These are phyloP conservation scores for Sylvilagus floridanus DNA, from an alignment of 2,797 vertebrate genomes.

Conservation along the genomic window DNA sequence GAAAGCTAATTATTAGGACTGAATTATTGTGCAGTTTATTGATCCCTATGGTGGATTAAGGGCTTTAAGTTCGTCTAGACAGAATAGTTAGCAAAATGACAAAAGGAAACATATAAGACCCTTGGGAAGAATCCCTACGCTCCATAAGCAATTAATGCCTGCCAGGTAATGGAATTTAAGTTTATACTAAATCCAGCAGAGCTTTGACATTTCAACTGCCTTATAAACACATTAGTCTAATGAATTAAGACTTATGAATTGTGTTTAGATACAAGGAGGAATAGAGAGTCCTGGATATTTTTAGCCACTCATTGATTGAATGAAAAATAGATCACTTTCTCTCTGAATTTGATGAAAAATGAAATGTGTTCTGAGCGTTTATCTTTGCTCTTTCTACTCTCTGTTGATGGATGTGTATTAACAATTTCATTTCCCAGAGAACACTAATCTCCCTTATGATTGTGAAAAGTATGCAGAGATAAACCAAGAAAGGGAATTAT, in stretches of 20 bases:
- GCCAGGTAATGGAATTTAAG: conserved; percentile 99
- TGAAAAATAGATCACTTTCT: conserved; percentile 85
- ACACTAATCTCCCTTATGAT: conserved; percentile 89
- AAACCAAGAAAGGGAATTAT: conserved; percentile 82
- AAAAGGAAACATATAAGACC: conserved; percentile 98
- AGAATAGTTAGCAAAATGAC: conserved; percentile 99
- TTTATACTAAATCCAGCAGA: conserved; percentile 99
- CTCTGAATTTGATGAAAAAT: conserved; percentile 86
- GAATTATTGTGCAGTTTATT: conserved; percentile 99
- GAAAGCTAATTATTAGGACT: conserved; percentile 99
- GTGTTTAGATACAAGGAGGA: conserved; percentile 88
- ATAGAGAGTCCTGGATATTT: conserved; percentile 85
- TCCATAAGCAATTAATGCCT: conserved; percentile 99
- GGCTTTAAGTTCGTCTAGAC: conserved; percentile 99
- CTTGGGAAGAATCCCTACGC: conserved; percentile 96
- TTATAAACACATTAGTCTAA: conserved; percentile 99
- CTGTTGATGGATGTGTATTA: conserved; percentile 89
- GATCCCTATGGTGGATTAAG: conserved; percentile 99
- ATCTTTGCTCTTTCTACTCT: conserved; percentile 82
- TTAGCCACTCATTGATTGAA: conserved; percentile 81
- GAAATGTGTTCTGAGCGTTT: conserved; percentile 84
- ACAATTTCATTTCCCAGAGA: conserved; percentile 89
- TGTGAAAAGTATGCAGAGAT: conserved; percentile 88
- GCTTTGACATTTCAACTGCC: conserved; percentile 98
- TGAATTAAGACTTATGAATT: conserved; percentile 94